Evolutionary conservation across 2,797 vertebrate genomes (phyloP).

Genomic region (Acanthurus leucopareius): DNA sequence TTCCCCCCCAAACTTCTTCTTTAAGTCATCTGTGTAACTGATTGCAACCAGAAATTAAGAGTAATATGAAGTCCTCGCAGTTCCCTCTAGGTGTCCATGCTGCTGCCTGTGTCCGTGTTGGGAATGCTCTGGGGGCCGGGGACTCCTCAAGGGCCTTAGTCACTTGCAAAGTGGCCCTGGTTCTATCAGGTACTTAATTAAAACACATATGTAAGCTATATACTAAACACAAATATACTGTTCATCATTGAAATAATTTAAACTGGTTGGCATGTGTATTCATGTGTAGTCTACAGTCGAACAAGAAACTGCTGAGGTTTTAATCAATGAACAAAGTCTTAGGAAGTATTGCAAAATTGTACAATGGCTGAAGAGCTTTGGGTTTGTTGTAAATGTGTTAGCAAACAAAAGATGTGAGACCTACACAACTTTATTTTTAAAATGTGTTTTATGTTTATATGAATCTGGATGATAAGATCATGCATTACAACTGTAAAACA

Average conservation of each 20-base stretch:
- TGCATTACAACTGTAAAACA: not conserved
- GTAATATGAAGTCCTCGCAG: constrained; percentile 74
- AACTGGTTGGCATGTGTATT: no score
- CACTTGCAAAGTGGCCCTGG: constrained; percentile 85
- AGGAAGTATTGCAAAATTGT: no score
- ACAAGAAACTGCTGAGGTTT: no score
- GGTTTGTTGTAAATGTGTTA: no score
- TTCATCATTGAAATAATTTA: no score
- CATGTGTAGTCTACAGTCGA: no score
- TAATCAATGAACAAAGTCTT: no score
- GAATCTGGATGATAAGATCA: not conserved
- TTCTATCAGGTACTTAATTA: constrained; percentile 84
- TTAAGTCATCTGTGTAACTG: not conserved
- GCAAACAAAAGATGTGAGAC: no score
- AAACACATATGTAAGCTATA: not conserved
- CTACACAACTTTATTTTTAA: not conserved
- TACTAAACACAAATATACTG: not conserved
- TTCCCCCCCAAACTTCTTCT: not conserved
- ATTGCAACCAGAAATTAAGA: constrained; percentile 5
- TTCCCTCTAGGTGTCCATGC: constrained; percentile 89
- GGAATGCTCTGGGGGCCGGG: constrained; percentile 93
- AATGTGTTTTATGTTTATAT: not conserved
- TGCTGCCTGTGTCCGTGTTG: constrained; percentile 91
- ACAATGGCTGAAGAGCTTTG: no score
- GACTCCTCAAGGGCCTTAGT: constrained; percentile 85